Base-by-base conservation (phyloP, 2,113 vertebrate genomes). In the Chrysemys picta region DNA sequence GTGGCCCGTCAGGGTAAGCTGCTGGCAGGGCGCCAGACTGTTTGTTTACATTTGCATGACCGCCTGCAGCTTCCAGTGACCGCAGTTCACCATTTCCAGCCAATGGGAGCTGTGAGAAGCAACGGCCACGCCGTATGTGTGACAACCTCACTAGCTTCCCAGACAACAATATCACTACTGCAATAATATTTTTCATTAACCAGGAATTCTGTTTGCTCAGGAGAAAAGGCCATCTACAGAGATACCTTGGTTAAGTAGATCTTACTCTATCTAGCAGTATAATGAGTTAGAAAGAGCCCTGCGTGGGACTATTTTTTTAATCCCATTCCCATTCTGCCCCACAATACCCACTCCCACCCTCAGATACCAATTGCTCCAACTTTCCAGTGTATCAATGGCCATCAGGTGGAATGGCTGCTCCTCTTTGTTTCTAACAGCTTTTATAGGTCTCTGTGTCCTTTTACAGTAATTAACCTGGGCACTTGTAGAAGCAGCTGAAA, bases 41-140 rank as follows among this genome's bases (percentile, higher is more conserved):
- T 52, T 52, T 52, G 52, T 52, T 52, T 52, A 19, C 52, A 52
- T 52, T 52, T 52, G 52, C 52, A 52, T 6, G 52, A 6, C 16
- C 2, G 5, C 52, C 52, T 1, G 2, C 17, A 52, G 52, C 19
- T 53, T 17, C 19, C 53, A 53, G 53, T 53, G 53, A 17, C 53
- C 53, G 3, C 3, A 2, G 53, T 53, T 53, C 50, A 16, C 50
- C 50, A 14, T 50, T 50, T 50, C 19, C 53, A 21, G 53, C 17
- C 53, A 53, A 53, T 8, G 53, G 19, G 53, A 21, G 53, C 53
- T 53, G 19, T 17, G 17, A 7, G 7, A 53, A 53, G 17, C 3
- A 3, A 1, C 7, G 17, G 53, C 53, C 53, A 21, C 2, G 19
- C 19, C 69, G 13, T 12, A 38, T 2, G 10, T 2, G 35, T 0